These are phyloP conservation scores for Melieria crassipennis DNA, from an alignment of 2,888 invertebrate genomes.

Conservation along the genomic window DNA sequence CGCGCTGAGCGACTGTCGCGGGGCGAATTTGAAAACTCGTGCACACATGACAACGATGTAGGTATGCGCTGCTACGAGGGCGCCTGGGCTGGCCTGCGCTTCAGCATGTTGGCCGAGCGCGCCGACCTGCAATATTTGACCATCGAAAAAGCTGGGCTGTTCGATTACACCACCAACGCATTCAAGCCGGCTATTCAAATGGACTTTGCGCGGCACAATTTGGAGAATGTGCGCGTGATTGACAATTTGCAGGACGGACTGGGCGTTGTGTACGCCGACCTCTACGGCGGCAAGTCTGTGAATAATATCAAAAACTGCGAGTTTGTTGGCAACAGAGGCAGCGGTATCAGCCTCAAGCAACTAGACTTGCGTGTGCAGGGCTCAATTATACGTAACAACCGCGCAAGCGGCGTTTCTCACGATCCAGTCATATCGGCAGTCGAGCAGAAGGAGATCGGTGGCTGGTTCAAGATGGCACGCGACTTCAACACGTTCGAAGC, in stretches of 20 bases:
- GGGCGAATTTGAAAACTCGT: conserved; percentile 87
- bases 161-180: conserved; percentile 89
- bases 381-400: conserved; percentile 83
- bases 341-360: conserved; percentile 90
- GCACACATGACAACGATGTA: conserved; percentile 86
- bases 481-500: conserved; percentile 75
- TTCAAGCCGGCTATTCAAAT: conserved; percentile 92
- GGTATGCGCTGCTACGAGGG: conserved; percentile 89
- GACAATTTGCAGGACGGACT: conserved; percentile 94
- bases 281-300: conserved; percentile 84
- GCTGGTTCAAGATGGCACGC: conserved; percentile 84
- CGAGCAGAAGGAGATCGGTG: conserved; percentile 90
- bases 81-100: conserved; percentile 93
- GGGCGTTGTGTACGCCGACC: conserved; percentile 93
- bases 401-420: conserved; percentile 88
- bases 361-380: conserved; percentile 83
- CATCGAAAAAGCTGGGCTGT: conserved; percentile 90
- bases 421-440: conserved; percentile 85
- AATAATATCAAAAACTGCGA: conserved; percentile 86
- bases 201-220: conserved; percentile 83
- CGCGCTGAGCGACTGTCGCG: conserved; percentile 73
- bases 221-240: conserved; percentile 82
- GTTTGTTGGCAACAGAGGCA: conserved; percentile 84
- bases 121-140: conserved; percentile 88
- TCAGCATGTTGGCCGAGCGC: conserved; percentile 88